Evolutionary conservation across 2,888 invertebrate species (phyloP).

Genomic region (Papilio demoleus): DNA sequence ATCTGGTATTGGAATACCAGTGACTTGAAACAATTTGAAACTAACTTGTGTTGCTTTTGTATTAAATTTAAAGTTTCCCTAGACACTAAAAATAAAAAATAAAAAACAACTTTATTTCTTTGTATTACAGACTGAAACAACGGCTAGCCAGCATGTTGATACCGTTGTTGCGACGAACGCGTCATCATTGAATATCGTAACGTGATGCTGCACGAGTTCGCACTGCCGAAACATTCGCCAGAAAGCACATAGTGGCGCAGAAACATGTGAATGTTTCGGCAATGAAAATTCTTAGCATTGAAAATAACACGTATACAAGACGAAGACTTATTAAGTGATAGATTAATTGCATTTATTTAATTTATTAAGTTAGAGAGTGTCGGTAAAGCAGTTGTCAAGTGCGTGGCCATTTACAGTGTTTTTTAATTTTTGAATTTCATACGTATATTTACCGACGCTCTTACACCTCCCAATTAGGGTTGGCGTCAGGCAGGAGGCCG

Average conservation of each 20-base stretch:
- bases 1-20: too few relatives aligned
- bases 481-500: too few relatives aligned
- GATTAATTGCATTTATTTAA: constrained; percentile 71
- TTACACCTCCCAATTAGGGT: too few relatives aligned
- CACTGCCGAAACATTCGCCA: neutral
- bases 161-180: constrained; percentile 76
- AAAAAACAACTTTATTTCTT: constrained; percentile 23
- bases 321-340: constrained; percentile 53
- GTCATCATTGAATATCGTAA: constrained; percentile 60
- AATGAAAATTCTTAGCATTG: neutral
- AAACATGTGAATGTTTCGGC: neutral
- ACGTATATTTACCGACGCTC: too few relatives aligned
- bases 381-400: too few relatives aligned
- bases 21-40: too few relatives aligned
- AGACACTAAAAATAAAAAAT: too few relatives aligned
- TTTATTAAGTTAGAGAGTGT: constrained; percentile 52
- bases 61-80: too few relatives aligned
- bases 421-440: too few relatives aligned
- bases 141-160: constrained; percentile 80
- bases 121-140: constrained; percentile 75
- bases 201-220: neutral
- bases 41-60: too few relatives aligned
- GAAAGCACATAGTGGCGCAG: neutral
- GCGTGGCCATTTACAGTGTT: too few relatives aligned
- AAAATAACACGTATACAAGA: constrained; percentile 22